Percentiles rank a stretch among this genome's conserved stretches.
Evolutionary conservation across 2,797 vertebrate species (phyloP).

Genomic region (Acanthopagrus latus): DNA sequence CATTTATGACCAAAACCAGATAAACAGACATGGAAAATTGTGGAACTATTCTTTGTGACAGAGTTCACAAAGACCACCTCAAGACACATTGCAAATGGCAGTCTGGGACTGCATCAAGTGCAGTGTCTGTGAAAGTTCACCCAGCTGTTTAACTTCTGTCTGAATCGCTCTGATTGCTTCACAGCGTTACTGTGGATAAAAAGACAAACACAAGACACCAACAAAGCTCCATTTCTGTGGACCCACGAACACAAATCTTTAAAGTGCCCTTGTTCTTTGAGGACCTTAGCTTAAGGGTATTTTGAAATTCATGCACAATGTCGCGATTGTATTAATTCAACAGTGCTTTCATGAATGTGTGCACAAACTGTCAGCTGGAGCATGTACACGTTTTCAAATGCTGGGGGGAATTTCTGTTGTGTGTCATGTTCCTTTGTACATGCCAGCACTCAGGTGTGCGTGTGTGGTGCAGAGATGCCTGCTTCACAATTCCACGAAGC

Average conservation of each 20-base stretch:
- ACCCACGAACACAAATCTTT: neutral
- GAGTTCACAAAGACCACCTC: too few relatives aligned
- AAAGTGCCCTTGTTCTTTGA: slow-evolving; percentile 55
- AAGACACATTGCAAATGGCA: neutral
- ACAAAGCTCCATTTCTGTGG: neutral
- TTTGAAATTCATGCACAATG: slow-evolving; percentile 10
- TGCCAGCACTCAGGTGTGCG: neutral
- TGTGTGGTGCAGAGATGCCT: too few relatives aligned
- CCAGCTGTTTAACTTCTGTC: neutral
- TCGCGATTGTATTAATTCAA: neutral
- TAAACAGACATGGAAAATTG: neutral
- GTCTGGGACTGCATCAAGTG: neutral
- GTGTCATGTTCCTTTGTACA: neutral
- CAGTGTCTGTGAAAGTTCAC: neutral
- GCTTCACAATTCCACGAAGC: too few relatives aligned
- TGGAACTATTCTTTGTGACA: neutral
- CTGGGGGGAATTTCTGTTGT: neutral
- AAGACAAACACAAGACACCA: neutral
- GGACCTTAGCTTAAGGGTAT: slow-evolving; percentile 2
- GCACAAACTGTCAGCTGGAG: neutral
- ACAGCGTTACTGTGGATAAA: neutral
- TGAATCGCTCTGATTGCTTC: neutral
- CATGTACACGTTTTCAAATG: neutral
- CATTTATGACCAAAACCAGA: neutral
- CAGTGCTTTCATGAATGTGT: neutral